Evolutionary conservation across 2,888 invertebrate species (phyloP).

Genomic region (Crematogaster levior): DNA sequence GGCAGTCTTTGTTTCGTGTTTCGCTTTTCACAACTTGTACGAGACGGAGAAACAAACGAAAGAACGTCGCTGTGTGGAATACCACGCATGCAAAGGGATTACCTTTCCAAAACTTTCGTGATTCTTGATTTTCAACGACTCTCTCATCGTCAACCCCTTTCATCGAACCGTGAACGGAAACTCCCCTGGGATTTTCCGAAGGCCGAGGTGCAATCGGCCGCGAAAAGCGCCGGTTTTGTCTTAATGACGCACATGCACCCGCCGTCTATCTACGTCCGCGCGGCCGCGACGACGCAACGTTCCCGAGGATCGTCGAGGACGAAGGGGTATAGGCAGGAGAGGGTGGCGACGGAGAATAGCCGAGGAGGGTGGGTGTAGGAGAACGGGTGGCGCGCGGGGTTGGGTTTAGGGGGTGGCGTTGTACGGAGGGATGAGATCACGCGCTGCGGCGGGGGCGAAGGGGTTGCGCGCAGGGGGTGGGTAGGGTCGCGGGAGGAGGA

Average conservation of each 20-base stretch:
- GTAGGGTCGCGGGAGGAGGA: neutral
- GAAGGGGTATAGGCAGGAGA: constrained; percentile 7
- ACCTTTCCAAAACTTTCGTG: neutral
- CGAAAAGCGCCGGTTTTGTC: constrained; percentile 46
- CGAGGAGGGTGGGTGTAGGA: constrained; percentile 47
- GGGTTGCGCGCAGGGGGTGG: neutral
- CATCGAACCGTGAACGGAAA: neutral
- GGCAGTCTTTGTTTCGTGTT: too few species aligned
- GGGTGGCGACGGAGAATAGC: constrained; percentile 36
- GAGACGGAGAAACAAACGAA: neutral
- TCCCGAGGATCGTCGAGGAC: constrained; percentile 50
- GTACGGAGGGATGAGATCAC: constrained; percentile 50
- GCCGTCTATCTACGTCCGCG: constrained; percentile 25
- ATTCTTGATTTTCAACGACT: neutral
- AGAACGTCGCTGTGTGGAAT: neutral
- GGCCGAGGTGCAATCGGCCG: constrained; percentile 13
- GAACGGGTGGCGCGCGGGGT: constrained; percentile 40
- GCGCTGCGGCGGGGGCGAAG: constrained; percentile 3
- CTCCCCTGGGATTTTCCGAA: neutral
- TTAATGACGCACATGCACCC: constrained; percentile 32
- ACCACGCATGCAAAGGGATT: neutral
- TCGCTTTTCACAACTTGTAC: neutral
- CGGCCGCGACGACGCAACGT: constrained; percentile 43
- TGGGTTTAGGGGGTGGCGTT: constrained; percentile 51
- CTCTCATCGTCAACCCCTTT: neutral